Percentiles rank a stretch among this genome's conserved stretches.
These are phyloP conservation scores for Capricornis sumatraensis DNA, from an alignment of 2,113 vertebrate genomes.

Conservation along the genomic window DNA sequence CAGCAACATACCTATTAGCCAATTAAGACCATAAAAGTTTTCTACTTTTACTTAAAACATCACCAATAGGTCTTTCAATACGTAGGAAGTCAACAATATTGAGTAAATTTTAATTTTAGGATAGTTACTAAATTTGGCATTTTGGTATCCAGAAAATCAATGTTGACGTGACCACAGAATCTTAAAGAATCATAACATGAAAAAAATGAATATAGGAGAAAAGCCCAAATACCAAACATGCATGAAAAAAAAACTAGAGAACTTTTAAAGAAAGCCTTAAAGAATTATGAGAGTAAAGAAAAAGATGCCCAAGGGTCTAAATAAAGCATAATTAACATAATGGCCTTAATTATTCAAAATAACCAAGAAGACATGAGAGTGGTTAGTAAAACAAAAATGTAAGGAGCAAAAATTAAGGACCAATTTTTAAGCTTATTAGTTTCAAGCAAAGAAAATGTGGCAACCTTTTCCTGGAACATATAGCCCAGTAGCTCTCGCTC, in stretches of 20 bases:
- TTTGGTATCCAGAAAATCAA: conserved; percentile 39
- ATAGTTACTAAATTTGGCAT: conserved; percentile 18
- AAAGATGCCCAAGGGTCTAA: conserved; percentile 8
- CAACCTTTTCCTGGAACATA: conserved; percentile 92
- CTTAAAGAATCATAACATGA: neutral
- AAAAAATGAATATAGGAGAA: neutral
- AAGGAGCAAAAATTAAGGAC: conserved; percentile 52
- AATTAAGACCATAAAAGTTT: neutral
- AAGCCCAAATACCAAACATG: neutral
- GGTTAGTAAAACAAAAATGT: conserved; percentile 44
- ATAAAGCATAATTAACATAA: neutral
- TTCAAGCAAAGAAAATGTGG: conserved; percentile 71
- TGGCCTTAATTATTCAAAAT: neutral
- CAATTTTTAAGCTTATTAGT: conserved; percentile 49
- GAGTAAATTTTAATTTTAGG: conserved; percentile 30
- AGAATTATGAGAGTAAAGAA: neutral
- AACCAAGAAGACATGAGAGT: neutral
- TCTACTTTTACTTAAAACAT: neutral
- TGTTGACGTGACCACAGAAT: neutral
- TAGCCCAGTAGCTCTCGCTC: conserved; percentile 87
- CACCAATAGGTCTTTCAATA: neutral
- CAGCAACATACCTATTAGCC: neutral
- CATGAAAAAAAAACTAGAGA: neutral
- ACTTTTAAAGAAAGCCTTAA: neutral
- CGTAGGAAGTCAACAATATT: neutral